Percentiles rank a stretch among this genome's conserved stretches.
These are phyloP conservation scores for Bombus polaris DNA, from an alignment of 1,140 invertebrate species.

Conservation along the genomic window DNA sequence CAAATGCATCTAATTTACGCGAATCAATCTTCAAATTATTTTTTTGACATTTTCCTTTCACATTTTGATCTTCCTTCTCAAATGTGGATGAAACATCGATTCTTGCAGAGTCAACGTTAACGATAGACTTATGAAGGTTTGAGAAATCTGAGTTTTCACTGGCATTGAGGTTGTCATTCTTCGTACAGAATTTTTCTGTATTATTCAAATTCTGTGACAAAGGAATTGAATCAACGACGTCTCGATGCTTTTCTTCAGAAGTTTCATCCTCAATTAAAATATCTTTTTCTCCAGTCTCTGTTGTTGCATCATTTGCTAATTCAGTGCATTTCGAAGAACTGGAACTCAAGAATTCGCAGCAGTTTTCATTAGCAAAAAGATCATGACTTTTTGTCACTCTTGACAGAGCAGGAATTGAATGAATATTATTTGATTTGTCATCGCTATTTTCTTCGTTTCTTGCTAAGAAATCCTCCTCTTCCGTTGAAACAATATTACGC, in stretches of 20 bases:
- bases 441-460: background rate
- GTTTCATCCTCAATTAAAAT: background rate
- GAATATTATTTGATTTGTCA: background rate
- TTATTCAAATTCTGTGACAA: background rate
- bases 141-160: background rate
- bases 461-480: background rate
- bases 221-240: background rate
- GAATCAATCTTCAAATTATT: background rate
- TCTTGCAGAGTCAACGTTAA: background rate
- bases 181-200: background rate
- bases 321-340: background rate
- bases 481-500: too few species aligned
- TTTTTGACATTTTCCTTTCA: too few species aligned
- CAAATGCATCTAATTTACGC: rapidly evolving
- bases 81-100: too few species aligned
- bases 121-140: background rate
- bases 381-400: background rate
- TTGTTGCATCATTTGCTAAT: background rate
- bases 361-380: too few species aligned
- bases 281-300: background rate
- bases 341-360: background rate
- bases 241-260: too few species aligned
- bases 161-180: background rate
- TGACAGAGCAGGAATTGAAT: background rate
- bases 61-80: background rate